These are phyloP conservation scores for Ivindomyrus marchei DNA, from an alignment of 2,113 vertebrate species.

Conservation along the genomic window DNA sequence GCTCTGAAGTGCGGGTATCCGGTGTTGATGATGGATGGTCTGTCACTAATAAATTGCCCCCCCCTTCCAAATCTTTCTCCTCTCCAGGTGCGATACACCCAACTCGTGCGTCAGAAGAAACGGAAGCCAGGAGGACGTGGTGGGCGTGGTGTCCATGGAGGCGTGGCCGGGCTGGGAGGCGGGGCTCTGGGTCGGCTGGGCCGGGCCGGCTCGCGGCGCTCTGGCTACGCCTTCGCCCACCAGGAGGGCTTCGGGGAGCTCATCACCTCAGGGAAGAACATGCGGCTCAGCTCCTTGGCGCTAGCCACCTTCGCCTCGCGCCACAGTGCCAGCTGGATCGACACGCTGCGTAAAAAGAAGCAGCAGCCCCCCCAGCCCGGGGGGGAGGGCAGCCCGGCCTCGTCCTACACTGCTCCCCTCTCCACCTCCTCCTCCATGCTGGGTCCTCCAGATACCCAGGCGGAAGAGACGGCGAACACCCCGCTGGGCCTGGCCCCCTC, in stretches of 20 bases:
- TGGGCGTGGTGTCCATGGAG: slow-evolving; percentile 43
- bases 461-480: slow-evolving; percentile 38
- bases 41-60: neutral
- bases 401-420: slow-evolving; percentile 39
- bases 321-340: slow-evolving; percentile 80
- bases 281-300: slow-evolving; percentile 79
- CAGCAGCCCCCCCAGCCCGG: slow-evolving; percentile 40
- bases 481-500: slow-evolving; percentile 5
- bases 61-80: neutral
- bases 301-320: slow-evolving; percentile 70
- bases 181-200: slow-evolving; percentile 58
- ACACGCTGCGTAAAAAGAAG: slow-evolving; percentile 83
- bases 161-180: slow-evolving; percentile 57
- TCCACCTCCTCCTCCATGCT: slow-evolving; percentile 58
- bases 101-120: slow-evolving; percentile 79
- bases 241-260: slow-evolving; percentile 92
- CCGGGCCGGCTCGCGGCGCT: slow-evolving; percentile 65
- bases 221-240: slow-evolving; percentile 88
- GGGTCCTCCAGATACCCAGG: slow-evolving; percentile 44
- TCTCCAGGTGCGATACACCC: slow-evolving; percentile 82
- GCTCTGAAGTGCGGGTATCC: neutral
- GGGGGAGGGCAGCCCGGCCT: slow-evolving; percentile 49
- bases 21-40: neutral
- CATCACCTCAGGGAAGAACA: slow-evolving; percentile 91
- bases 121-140: slow-evolving; percentile 65